Conservation (phyloP, 2,113 vertebrate species). For the Dolichotis patagonum region DNA sequence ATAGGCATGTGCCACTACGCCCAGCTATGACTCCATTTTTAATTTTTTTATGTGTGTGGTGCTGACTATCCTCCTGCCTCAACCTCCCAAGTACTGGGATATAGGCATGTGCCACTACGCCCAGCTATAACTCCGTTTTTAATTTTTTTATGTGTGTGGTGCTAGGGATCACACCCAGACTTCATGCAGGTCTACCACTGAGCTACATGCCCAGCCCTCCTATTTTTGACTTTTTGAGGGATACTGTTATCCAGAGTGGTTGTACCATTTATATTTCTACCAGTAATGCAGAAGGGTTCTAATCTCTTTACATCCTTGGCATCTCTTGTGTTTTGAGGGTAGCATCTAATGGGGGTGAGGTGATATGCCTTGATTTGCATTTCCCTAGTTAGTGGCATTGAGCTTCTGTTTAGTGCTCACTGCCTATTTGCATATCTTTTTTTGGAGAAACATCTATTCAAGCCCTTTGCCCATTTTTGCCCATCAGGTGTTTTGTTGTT, state of each 20-base stretch:
- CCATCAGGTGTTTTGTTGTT: not conserved
- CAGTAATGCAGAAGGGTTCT: not conserved
- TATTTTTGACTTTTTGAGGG: not conserved
- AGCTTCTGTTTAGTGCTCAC: not conserved
- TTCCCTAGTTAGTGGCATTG: not conserved
- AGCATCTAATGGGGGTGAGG: not conserved
- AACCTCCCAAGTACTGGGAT: not conserved
- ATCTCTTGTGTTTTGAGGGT: not conserved
- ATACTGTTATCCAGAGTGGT: not conserved
- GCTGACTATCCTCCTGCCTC: not conserved
- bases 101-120: not conserved
- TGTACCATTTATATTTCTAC: not conserved
- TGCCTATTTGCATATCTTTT: not conserved
- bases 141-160: not conserved
- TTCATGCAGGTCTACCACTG: not conserved
- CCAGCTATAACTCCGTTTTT: not conserved
- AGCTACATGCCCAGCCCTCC: not conserved
- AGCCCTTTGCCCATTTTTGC: too few species aligned
- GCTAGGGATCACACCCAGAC: not conserved
- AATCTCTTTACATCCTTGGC: not conserved
- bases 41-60: not conserved
- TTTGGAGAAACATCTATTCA: not conserved
- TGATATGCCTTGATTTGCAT: not conserved
- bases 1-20: not conserved
- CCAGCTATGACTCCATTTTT: not conserved